Base-by-base conservation (phyloP, 53 echinoderm and acorn worm species). In the Holothuria scabra region DNA sequence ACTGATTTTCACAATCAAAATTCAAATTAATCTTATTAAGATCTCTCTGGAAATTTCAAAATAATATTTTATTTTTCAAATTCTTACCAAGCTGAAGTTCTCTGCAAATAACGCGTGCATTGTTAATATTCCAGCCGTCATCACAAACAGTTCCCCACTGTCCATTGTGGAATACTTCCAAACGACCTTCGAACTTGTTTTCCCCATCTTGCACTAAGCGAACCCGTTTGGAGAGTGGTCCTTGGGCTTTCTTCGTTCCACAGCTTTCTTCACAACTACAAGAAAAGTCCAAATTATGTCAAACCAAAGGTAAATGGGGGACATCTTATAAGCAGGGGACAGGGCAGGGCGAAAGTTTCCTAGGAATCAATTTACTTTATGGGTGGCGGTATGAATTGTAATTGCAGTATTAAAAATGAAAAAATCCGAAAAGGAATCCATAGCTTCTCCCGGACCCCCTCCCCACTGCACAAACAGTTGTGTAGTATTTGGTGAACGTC, bases 111-210 rank as follows among this genome's bases (percentile, higher is more conserved):
- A 95, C 93, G 5, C 71, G 37, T 10, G 96, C 91, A 65, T 87
- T 93, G 21, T 74, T 70, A 14, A 93, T 58, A 64, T 88, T 84
- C 96, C 96, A 95, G 1, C 49, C 70, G 48, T 95, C 96, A 57
- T 95, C 93, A 56, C 96, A 95, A 21, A 95, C 83, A 1, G 96
- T 93, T 20, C 96, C 96, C 91, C 86, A 95, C 1, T 87, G 83
- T 41, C 90, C 96, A 3, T 95, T 90, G 84, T 95, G 96, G 12
- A 87, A 48, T 33, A 93, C 85, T 75, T 95, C 91, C 33, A 95
- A 84, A 1, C 93, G 32, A 37, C 96, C 96, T 79, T 95, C 96
- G 60, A 95, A 93, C 23, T 24, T 64, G 34, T 75, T 86, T 18
- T 44, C 46, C 19, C 96, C 96, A 32, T 91, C 96, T 29, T 65